Percentiles rank a stretch among this genome's conserved stretches.
These are phyloP conservation scores for Oryzias woworae DNA, from an alignment of 2,113 vertebrate genomes.

Conservation along the genomic window DNA sequence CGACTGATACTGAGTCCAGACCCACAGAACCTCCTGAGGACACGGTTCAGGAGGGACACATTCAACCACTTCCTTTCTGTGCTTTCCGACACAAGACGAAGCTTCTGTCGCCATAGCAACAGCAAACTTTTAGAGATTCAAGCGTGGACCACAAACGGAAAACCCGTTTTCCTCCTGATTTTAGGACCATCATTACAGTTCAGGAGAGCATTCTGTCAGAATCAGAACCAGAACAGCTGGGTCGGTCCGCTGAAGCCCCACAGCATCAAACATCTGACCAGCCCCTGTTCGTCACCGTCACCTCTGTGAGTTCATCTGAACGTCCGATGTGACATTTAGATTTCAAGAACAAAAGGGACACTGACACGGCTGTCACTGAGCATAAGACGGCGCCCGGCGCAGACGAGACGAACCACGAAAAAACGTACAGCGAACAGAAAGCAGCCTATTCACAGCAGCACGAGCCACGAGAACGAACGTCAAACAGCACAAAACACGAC, in stretches of 20 bases:
- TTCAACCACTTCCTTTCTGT: constrained; percentile 10
- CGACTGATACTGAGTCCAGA: constrained; percentile 11
- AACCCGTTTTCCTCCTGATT: not conserved
- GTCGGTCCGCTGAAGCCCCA: too few species aligned
- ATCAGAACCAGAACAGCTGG: too few species aligned
- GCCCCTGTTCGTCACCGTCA: constrained; percentile 43
- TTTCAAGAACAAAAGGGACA: constrained; percentile 9
- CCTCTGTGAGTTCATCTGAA: constrained; percentile 26
- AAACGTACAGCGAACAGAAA: not conserved
- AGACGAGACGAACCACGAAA: constrained; percentile 28
- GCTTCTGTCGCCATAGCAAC: constrained; percentile 47
- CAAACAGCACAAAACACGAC: constrained; percentile 50
- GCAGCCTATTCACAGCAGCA: constrained; percentile 62
- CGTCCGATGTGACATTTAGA: constrained; percentile 48
- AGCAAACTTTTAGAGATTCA: constrained; percentile 32
- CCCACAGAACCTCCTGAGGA: too few species aligned
- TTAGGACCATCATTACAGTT: constrained; percentile 3
- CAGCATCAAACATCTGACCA: constrained; percentile 6
- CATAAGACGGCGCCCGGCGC: constrained; percentile 25
- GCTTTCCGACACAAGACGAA: constrained; percentile 10
- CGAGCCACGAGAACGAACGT: constrained; percentile 59
- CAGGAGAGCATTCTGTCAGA: too few species aligned
- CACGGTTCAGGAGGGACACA: not conserved
- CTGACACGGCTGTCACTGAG: constrained; percentile 19
- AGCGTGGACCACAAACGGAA: not conserved